Conservation (phyloP, 64 coral and sea anemone genomes). For the Anthopleura sola region DNA sequence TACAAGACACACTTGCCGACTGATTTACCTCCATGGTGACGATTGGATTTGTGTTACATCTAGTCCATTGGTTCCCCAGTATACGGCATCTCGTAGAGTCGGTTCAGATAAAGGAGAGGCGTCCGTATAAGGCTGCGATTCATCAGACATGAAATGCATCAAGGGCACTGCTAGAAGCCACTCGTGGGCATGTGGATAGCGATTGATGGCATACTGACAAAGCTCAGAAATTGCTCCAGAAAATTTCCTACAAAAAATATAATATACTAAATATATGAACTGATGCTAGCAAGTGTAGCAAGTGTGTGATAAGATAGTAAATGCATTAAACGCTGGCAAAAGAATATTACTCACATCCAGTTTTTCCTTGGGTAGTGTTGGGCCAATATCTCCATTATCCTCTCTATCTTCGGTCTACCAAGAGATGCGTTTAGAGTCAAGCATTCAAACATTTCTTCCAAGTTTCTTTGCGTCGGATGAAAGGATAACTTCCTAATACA, state of each 20-base stretch:
- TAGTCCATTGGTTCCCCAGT: not conserved
- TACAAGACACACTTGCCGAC: no score
- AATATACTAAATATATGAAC: no score
- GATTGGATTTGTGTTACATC: not conserved
- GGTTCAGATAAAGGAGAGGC: not conserved
- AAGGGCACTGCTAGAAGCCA: not conserved
- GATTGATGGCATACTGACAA: conserved; percentile 6
- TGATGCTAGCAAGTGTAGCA: not conserved
- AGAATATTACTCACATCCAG: not conserved
- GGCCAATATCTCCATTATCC: not conserved
- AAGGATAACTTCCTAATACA: not conserved
- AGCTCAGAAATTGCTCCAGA: not conserved
- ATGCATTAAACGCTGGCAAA: no score
- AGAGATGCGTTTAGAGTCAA: not conserved
- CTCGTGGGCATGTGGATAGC: not conserved
- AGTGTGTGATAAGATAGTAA: no score
- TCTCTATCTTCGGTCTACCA: not conserved
- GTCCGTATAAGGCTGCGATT: not conserved
- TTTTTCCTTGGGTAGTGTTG: not conserved
- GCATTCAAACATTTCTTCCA: not conserved
- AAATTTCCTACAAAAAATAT: not conserved
- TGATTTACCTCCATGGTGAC: not conserved
- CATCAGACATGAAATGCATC: not conserved
- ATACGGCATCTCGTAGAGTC: not conserved
- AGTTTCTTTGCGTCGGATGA: not conserved